Percentiles rank a stretch among this genome's conserved stretches.
Conservation (phyloP, 2,888 invertebrate genomes). For the Zhuqinia jingwanae region DNA sequence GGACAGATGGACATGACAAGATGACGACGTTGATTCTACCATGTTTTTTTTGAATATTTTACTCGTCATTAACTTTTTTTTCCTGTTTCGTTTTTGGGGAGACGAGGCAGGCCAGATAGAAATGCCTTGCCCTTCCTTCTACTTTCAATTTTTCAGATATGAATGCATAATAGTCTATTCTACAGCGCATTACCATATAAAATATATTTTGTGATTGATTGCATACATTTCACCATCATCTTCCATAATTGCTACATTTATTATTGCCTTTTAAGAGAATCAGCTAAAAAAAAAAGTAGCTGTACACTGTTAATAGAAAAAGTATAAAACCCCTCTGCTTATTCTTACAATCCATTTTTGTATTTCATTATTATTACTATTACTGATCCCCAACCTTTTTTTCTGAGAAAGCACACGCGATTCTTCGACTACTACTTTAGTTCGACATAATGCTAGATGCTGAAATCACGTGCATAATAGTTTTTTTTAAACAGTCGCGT, state of each 20-base stretch:
- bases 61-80: neutral
- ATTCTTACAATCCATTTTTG: conserved; percentile 6
- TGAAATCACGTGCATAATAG: too few relatives aligned
- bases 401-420: conserved; percentile 22
- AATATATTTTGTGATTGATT: conserved; percentile 16
- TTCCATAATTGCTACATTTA: conserved; percentile 43
- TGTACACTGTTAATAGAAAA: conserved; percentile 9
- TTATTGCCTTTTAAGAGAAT: too few relatives aligned
- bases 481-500: too few relatives aligned
- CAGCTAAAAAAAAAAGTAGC: conserved; percentile 27
- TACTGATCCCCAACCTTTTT: conserved; percentile 3
- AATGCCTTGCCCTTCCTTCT: neutral
- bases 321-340: neutral
- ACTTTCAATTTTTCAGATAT: neutral
- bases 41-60: conserved; percentile 25
- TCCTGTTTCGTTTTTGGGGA: neutral
- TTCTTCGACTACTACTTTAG: neutral
- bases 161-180: neutral
- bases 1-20: conserved; percentile 34
- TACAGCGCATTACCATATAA: neutral
- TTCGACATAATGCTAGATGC: neutral
- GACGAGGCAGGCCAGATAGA: neutral
- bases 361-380: neutral
- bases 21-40: conserved; percentile 23
- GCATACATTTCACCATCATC: conserved; percentile 15